phyloP scores from a whole-genome alignment of 2,797 vertebrate species.

The Sebastes umbrosus region DNA sequence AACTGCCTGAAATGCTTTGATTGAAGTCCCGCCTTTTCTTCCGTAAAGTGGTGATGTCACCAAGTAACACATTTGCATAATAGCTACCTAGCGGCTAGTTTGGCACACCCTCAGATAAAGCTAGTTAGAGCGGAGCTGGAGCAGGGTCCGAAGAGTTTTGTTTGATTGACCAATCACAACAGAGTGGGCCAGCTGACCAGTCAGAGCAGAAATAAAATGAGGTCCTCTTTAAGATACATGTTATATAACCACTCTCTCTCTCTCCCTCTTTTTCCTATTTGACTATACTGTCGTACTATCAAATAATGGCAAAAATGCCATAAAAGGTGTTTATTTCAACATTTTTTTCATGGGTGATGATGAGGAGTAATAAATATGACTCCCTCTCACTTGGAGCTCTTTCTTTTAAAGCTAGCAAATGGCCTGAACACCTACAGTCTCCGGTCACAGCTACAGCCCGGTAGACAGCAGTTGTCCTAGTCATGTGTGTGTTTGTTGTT shows the following conservation, averaged over 20 bases:
- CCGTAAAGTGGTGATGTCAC: too few species aligned
- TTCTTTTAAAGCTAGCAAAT: not conserved
- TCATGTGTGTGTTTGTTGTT: not conserved
- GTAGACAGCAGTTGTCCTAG: not conserved
- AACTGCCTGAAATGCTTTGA: too few species aligned
- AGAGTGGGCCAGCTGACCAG: too few species aligned
- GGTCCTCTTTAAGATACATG: not conserved
- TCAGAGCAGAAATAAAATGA: too few species aligned
- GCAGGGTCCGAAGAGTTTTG: too few species aligned
- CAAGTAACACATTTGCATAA: too few species aligned
- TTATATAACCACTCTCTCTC: not conserved
- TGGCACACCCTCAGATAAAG: too few species aligned
- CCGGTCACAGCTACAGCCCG: not conserved
- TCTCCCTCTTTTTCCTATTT: not conserved
- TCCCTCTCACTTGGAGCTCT: not conserved
- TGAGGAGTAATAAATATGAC: not conserved
- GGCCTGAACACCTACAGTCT: not conserved
- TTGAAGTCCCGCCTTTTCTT: too few species aligned
- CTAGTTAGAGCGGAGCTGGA: too few species aligned
- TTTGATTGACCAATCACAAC: too few species aligned
- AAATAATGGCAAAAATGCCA: not conserved
- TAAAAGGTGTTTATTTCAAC: not conserved
- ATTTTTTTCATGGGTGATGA: not conserved
- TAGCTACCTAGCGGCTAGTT: too few species aligned
- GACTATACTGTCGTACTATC: not conserved